Base-by-base conservation (phyloP, 2,888 invertebrate species). In the Ceratothoa steindachneri region DNA sequence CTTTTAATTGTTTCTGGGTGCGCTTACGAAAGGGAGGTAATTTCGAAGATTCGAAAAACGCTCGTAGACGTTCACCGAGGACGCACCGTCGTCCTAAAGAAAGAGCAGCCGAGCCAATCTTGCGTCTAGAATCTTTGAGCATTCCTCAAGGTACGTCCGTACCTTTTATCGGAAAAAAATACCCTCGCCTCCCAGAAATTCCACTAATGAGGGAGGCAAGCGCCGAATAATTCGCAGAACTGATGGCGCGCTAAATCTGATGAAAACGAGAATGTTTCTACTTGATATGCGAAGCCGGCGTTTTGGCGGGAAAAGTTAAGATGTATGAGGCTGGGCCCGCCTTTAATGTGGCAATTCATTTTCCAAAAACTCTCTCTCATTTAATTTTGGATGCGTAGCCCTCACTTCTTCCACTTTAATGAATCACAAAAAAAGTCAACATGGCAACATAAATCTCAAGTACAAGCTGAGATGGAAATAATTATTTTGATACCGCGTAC, bases 321-420 rank as follows among this genome's bases (percentile, higher is more conserved):
- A 71, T 51, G 71, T 51, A 71, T 64, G 71, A 60, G 65, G 51
- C 29, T 24, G 24, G 66, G 31, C 65, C 31, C 66, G 51, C 30
- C 71, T 41, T 30, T 71, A 71, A 71, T 71, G 71, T 64, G 66
- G 64, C 71, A 64, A 71, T 71, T 66, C 66, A 71, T 71, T 71
- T 30, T 66, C 71, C 71, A 72, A 68, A 72, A 72, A 67, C 67
- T 29, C 72, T 67, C 51, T n/a, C 69, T 30, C 68, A 60, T 60
- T 60, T 60, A 60, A 60, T 60, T 60, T 60, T 60, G 60, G 60
- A 60, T 24, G 60, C 60, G 60, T 60, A 60, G 60, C 27, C 60
- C 19, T 51, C 3, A 15, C 19, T 24, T 24, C 27, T 60, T 60
- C 60, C 27, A 24, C 60, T 60, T 60, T 60, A 60, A 60, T 60